A percentile compares a stretch with the other conserved stretches of the same genome.
Conservation (phyloP, 1,140 invertebrate species). For the Nixonia krombeini region DNA sequence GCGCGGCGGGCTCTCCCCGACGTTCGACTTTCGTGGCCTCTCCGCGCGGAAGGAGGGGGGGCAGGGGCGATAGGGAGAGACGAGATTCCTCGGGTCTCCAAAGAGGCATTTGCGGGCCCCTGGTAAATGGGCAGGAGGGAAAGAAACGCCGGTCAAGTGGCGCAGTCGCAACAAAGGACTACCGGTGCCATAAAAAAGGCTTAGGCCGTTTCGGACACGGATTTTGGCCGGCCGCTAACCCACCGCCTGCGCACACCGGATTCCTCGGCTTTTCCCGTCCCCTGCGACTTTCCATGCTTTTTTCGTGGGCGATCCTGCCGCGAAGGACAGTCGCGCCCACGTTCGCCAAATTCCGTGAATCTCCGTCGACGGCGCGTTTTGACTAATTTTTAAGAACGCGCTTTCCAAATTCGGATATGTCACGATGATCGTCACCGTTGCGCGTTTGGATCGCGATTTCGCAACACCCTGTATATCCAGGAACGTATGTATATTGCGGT, state of each 20-base stretch:
- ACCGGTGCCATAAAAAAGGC: constrained; percentile 35
- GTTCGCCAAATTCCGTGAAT: too few relatives aligned
- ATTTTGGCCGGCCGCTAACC: not conserved
- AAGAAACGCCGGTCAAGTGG: constrained; percentile 36
- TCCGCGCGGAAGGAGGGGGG: constrained; percentile 16
- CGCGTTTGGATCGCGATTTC: too few relatives aligned
- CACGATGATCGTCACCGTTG: too few relatives aligned
- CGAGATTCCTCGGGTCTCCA: constrained; percentile 22
- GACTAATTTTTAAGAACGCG: too few relatives aligned
- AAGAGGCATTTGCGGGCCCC: constrained; percentile 24
- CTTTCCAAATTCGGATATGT: too few relatives aligned
- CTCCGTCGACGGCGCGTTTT: too few relatives aligned
- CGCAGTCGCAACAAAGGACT: constrained; percentile 40
- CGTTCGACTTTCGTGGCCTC: constrained; percentile 37
- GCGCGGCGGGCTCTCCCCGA: not conserved
- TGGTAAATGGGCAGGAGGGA: constrained; percentile 32
- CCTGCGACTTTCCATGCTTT: too few relatives aligned
- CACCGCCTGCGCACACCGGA: not conserved
- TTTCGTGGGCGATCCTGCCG: too few relatives aligned
- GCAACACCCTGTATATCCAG: too few relatives aligned
- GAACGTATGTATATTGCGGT: too few relatives aligned
- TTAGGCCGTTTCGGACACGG: not conserved
- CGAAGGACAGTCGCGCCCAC: too few relatives aligned
- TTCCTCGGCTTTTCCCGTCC: not conserved
- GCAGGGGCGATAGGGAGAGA: constrained; percentile 21